phyloP scores from a whole-genome alignment of 2,113 vertebrate genomes.

The Ascaphus truei region DNA sequence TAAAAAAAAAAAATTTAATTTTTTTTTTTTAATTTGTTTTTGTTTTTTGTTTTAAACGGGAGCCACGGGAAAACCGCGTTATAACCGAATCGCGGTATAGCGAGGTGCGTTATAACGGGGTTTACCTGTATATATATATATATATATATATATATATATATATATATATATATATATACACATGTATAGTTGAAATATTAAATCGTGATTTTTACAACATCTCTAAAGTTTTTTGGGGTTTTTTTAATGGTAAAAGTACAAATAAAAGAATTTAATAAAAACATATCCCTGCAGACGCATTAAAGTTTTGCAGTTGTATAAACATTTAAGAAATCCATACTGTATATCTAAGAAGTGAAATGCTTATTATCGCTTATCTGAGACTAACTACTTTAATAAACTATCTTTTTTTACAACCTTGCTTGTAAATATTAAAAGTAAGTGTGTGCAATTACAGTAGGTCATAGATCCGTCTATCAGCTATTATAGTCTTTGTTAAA shows the following conservation, averaged over 20 bases:
- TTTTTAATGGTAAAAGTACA: constrained; percentile 14
- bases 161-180: too few species aligned
- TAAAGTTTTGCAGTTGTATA: constrained; percentile 6
- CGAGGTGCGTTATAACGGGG: too few species aligned
- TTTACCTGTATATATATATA: too few species aligned
- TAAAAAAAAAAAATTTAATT: too few species aligned
- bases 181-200: too few species aligned
- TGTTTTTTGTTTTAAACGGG: too few species aligned
- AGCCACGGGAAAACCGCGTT: too few species aligned
- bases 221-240: background rate
- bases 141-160: too few species aligned
- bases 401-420: constrained; percentile 11
- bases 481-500: background rate
- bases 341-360: background rate
- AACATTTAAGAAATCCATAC: background rate
- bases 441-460: background rate
- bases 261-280: constrained; percentile 27
- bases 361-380: constrained; percentile 1
- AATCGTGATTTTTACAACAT: too few species aligned
- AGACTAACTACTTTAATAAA: constrained; percentile 33
- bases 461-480: constrained; percentile 9
- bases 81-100: too few species aligned
- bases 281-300: constrained; percentile 3
- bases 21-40: too few species aligned
- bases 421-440: background rate